These are phyloP conservation scores for Urocyon cinereoargenteus DNA, from an alignment of 2,797 vertebrate genomes.

Conservation along the genomic window DNA sequence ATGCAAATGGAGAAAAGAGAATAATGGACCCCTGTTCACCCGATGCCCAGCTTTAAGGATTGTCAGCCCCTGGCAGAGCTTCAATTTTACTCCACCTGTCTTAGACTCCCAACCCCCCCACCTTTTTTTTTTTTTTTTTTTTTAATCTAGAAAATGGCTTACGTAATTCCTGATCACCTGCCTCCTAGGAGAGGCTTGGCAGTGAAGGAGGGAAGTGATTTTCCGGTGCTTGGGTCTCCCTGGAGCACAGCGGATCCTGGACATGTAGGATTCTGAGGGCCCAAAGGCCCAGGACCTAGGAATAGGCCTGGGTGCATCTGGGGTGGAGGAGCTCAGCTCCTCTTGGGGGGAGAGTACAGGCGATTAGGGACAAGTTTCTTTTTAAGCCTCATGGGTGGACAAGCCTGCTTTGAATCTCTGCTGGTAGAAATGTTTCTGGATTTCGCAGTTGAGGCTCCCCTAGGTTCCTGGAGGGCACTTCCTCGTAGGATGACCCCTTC, in stretches of 20 bases:
- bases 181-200: constrained; percentile 9
- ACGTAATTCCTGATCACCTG: constrained; percentile 34
- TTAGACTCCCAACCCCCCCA: not conserved
- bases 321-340: not conserved
- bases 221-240: constrained; percentile 24
- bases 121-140: not conserved
- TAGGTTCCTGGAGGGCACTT: not conserved
- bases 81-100: not conserved
- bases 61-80: not conserved
- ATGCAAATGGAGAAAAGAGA: not conserved
- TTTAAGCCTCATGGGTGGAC: not conserved
- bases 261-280: not conserved
- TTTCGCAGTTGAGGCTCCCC: not conserved
- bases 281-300: not conserved
- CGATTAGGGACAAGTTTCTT: not conserved
- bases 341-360: not conserved
- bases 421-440: not conserved
- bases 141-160: constrained; percentile 47
- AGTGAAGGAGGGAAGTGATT: constrained; percentile 55
- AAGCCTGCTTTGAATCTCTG: not conserved
- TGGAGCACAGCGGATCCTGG: not conserved
- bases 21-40: not conserved
- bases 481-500: not conserved
- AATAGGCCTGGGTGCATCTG: not conserved
- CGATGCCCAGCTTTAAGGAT: not conserved